Percentiles rank a stretch among this genome's conserved stretches.
Conservation (phyloP, 2,888 invertebrate species). For the Plemyria rubiginata region DNA sequence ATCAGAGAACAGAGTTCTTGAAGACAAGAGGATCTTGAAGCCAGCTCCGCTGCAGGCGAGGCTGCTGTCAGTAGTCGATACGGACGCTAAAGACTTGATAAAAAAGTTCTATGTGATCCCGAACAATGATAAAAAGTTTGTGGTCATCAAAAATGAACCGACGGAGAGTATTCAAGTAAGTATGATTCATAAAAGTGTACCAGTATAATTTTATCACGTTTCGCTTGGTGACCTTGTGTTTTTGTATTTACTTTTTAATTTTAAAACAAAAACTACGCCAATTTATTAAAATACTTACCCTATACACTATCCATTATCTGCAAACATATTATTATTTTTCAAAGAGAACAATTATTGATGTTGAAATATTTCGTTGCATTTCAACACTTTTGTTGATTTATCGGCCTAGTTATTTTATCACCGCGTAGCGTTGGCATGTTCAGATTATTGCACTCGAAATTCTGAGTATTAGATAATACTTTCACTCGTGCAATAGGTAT, state of each 20-base stretch:
- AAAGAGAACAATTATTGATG: no score
- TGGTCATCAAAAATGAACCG: conserved; percentile 87
- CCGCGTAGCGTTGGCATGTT: neutral
- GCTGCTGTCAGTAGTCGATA: conserved; percentile 67
- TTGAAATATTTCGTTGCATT: neutral
- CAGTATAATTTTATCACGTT: neutral
- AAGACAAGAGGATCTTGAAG: conserved; percentile 73
- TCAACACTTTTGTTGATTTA: conserved; percentile 7
- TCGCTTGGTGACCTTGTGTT: no score
- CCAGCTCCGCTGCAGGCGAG: conserved; percentile 73
- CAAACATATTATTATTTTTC: no score
- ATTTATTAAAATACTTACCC: no score
- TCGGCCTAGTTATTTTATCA: conserved; percentile 11
- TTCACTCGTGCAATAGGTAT: neutral
- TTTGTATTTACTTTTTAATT: no score
- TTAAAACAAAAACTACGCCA: no score
- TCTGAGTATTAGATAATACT: conserved; percentile 15
- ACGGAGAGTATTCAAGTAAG: conserved; percentile 77
- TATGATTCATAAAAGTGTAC: conserved; percentile 27
- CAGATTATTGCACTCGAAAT: conserved; percentile 14
- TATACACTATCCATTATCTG: no score
- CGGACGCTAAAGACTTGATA: conserved; percentile 66
- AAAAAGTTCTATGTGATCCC: conserved; percentile 77
- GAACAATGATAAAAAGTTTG: conserved; percentile 86
- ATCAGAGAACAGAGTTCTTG: conserved; percentile 66